phyloP scores from a whole-genome alignment of 1,140 invertebrate genomes.

The Trichonephila clavipes region DNA sequence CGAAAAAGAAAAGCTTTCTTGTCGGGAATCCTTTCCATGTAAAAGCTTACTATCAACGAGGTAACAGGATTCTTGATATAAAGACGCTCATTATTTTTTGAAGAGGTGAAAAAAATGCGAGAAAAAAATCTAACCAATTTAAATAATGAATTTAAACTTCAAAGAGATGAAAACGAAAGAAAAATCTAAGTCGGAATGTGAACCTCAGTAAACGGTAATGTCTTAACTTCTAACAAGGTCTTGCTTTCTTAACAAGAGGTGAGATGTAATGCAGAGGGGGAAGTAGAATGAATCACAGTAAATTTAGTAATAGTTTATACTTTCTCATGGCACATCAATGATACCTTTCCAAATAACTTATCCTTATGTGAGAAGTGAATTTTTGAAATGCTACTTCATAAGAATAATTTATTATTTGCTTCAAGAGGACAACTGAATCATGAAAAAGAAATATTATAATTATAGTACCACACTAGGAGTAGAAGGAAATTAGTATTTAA shows the following conservation, averaged over 20 bases:
- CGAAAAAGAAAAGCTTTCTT: not conserved
- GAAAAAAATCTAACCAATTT: slow-evolving; percentile 23
- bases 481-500: too few relatives aligned
- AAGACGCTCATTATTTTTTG: not conserved
- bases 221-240: not conserved
- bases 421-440: too few relatives aligned
- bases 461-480: too few relatives aligned
- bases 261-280: not conserved
- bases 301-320: slow-evolving; percentile 1
- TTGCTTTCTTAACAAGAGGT: not conserved
- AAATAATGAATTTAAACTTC: slow-evolving; percentile 41
- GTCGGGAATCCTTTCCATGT: not conserved
- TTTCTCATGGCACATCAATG: not conserved
- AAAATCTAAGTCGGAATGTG: not conserved
- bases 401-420: too few relatives aligned
- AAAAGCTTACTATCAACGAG: slow-evolving; percentile 1
- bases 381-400: too few relatives aligned
- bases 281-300: not conserved
- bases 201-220: not conserved
- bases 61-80: slow-evolving; percentile 1
- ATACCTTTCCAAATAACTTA: not conserved
- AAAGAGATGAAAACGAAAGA: not conserved
- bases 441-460: too few relatives aligned
- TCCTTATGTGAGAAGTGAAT: too few relatives aligned
- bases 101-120: not conserved